phyloP scores from a whole-genome alignment of 2,113 vertebrate genomes.

The Electrona antarctica region DNA sequence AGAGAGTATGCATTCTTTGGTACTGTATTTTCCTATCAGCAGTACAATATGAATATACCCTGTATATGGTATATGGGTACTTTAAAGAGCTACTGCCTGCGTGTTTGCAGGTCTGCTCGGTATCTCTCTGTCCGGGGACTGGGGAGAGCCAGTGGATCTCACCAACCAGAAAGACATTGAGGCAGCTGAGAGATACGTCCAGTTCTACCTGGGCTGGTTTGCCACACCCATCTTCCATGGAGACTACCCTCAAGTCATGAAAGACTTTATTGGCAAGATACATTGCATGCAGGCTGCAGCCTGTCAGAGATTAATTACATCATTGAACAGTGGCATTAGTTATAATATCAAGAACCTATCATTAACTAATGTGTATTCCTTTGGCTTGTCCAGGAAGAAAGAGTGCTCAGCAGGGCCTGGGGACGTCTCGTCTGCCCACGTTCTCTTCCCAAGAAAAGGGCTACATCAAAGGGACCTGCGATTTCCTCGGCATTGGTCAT shows the following conservation, averaged over 20 bases:
- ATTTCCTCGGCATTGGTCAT: constrained; percentile 92
- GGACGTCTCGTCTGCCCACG: constrained; percentile 83
- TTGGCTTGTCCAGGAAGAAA: constrained; percentile 81
- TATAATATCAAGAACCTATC: not conserved
- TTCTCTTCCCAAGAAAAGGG: constrained; percentile 91
- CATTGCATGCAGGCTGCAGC: not conserved
- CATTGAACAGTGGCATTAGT: not conserved
- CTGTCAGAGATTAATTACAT: not conserved
- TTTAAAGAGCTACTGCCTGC: constrained; percentile 24
- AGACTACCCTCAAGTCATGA: constrained; percentile 95
- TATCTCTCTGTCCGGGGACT: constrained; percentile 88
- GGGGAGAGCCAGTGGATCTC: constrained; percentile 92
- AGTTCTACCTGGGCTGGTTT: constrained; percentile 95
- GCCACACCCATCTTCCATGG: constrained; percentile 92
- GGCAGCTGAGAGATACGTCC: constrained; percentile 90
- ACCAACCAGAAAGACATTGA: constrained; percentile 85
- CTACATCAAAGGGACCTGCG: constrained; percentile 90
- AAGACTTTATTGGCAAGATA: constrained; percentile 86
- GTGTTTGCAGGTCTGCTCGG: constrained; percentile 84
- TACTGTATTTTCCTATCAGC: not conserved
- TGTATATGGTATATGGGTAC: not conserved
- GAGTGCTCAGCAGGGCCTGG: constrained; percentile 86
- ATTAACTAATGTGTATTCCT: not conserved
- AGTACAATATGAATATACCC: not conserved
- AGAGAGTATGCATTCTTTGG: not conserved